Evolutionary conservation across 2,113 vertebrate genomes (phyloP), one percentile per base, ranked within the genome.

Genomic region (Anguilla rostrata): DNA sequence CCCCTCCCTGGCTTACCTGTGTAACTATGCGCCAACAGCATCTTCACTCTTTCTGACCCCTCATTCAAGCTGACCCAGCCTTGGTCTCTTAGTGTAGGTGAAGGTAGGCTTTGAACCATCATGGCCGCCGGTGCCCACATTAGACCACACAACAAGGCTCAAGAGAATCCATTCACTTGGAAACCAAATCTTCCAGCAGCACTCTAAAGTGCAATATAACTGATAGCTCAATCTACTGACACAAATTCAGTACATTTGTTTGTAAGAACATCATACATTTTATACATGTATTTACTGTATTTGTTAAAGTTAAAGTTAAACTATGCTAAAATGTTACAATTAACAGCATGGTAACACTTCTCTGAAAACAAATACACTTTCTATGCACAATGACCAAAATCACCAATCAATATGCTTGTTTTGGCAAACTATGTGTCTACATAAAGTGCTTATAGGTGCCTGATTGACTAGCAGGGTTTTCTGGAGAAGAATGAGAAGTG

Each of bases 31-130:
- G 22, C 53, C 40, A 56, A 46, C 80, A 71, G 81, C 80, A 84
- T 26, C 18, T 40, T 56, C 41, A 87, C 87, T 81, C 84, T 46
- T 0, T 84, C 81, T 16, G 91, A 92, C 94, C 93, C 90, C 87
- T 91, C 90, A 87, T 85, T 89, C 86, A 57, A 34, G 87, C 78
- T 94, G 92, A 94, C 92, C 92, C 88, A 85, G 87, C 75, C 49
- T 87, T 94, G 90, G 91, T 90, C 91, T 92, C 89, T 89, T 66
- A 39, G 81, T 88, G 87, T 87, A 79, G 53, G 86, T 75, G 12
- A 40, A 89, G 85, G 83, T 39, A 34, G 87, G 83, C 84, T 82
- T 88, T 89, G 82, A 83, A 43, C 60, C 81, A 40, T 82, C 71
- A 85, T 63, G 29, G 39, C 78, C 60, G 66, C 53, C 8, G 6